Evolutionary conservation across 37 sponge, comb jelly and placozoan genomes (phyloP), one percentile per base, ranked within the genome.

Genomic region (Chondrosia reniformis): DNA sequence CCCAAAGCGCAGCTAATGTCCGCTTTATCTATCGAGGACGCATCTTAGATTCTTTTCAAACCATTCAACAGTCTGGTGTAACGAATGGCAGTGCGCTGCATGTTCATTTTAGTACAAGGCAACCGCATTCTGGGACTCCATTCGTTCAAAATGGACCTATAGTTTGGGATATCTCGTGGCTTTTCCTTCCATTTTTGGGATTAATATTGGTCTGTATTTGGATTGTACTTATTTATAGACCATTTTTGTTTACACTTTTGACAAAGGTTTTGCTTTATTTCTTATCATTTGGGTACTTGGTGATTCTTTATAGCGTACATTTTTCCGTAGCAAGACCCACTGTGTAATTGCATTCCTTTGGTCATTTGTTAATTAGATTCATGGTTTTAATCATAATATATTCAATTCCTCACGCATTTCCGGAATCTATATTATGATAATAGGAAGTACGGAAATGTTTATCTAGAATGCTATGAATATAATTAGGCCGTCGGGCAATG

Each of bases 251-350:
- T 40, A 40, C 43, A 21, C 36, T 69, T 69, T 34, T 40, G 36
- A 69, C 72, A 41, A 69, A 69, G 13, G 21, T 69, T 39, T 43
- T 69, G 72, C 72, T 69, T 6, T 69, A 69, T 25, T 69, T 38
- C 42, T 21, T 69, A 21, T 69, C 72, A 8, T 69, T 69, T 40
- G 72, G 72, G 8, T 69, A 38, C 43, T 12, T 69, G 39, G 2
- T 69, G 15, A 2, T 69, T 15, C 43, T 69, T 1, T 69, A 69
- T 59, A 59, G n/a, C 10, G 15, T 49, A 49, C 10, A 15, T 10
- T 49, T 49, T 49, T 49, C 10, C 15, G 15, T 49, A 19, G 52
- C 52, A 49, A 49, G 15, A 56, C 27, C 58, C 7, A 56, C 3
- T 6, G 58, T 6, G n/a, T n/a, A n/a, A n/a, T n/a, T n/a, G n/a